A percentile compares a stretch with the other conserved stretches of the same genome.
Evolutionary conservation across 1,140 invertebrate genomes (phyloP).

Genomic region (Brachystomella parvula): DNA sequence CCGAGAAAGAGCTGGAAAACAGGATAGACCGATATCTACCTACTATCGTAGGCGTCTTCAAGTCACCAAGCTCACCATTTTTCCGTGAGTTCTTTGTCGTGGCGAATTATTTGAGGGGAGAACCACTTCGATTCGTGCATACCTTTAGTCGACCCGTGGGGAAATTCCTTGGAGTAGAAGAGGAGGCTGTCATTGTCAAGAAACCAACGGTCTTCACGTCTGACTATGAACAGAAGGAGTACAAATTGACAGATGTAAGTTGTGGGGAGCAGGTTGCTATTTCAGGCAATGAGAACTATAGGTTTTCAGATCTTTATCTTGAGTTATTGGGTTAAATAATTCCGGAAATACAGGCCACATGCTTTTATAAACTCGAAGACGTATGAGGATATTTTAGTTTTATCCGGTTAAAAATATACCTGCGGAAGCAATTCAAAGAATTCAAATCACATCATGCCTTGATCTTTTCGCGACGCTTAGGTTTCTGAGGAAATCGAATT

Average conservation of each 20-base stretch:
- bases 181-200: constrained; percentile 48
- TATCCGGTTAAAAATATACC: no score
- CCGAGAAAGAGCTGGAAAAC: constrained; percentile 44
- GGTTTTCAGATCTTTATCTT: not conserved
- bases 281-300: no score
- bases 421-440: no score
- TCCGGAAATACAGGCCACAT: no score
- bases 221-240: constrained; percentile 46
- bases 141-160: constrained; percentile 26
- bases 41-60: constrained; percentile 53
- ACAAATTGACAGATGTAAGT: constrained; percentile 29
- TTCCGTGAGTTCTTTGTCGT: constrained; percentile 49
- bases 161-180: constrained; percentile 17
- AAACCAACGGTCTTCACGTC: constrained; percentile 51
- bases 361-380: no score
- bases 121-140: constrained; percentile 33
- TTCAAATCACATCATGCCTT: no score
- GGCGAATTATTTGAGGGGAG: constrained; percentile 47
- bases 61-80: constrained; percentile 42
- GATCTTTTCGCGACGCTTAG: no score
- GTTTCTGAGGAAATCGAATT: no score
- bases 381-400: no score
- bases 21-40: constrained; percentile 46
- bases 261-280: no score
- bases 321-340: no score